These are phyloP conservation scores for Temnothorax rugatulus DNA, from an alignment of 2,888 invertebrate genomes.

Conservation along the genomic window DNA sequence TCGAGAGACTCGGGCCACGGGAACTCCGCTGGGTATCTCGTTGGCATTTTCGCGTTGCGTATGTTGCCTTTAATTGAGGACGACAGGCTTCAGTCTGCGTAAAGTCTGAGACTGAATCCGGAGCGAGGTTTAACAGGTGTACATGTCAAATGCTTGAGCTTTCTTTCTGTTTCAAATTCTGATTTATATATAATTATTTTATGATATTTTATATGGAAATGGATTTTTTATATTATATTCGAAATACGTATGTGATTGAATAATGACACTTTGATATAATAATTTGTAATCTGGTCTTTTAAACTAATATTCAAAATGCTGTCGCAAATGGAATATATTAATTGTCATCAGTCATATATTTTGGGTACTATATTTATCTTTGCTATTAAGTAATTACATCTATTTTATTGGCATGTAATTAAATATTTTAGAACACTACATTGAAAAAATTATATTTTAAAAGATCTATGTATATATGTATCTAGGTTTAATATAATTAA, in stretches of 20 bases:
- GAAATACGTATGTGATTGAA: neutral
- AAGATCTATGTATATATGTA: neutral
- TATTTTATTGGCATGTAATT: neutral
- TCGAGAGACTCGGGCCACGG: neutral
- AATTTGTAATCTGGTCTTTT: neutral
- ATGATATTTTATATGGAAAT: neutral
- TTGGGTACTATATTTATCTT: neutral
- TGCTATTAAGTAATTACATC: neutral
- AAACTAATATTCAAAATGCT: neutral
- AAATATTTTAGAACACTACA: neutral
- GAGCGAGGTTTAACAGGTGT: neutral
- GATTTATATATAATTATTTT: neutral
- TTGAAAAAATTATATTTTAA: neutral
- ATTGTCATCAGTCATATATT: neutral
- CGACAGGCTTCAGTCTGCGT: neutral
- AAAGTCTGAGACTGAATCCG: neutral
- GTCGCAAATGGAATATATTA: neutral
- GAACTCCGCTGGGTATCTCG: neutral
- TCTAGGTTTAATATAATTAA: neutral
- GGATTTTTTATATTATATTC: neutral
- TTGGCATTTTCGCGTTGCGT: neutral
- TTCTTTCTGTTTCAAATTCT: neutral
- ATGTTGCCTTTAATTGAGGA: neutral
- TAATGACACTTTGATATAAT: neutral
- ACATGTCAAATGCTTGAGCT: neutral